A percentile compares a stretch with the other conserved stretches of the same genome.
Conservation (phyloP, 2,797 vertebrate species). For the Carapus acus region DNA sequence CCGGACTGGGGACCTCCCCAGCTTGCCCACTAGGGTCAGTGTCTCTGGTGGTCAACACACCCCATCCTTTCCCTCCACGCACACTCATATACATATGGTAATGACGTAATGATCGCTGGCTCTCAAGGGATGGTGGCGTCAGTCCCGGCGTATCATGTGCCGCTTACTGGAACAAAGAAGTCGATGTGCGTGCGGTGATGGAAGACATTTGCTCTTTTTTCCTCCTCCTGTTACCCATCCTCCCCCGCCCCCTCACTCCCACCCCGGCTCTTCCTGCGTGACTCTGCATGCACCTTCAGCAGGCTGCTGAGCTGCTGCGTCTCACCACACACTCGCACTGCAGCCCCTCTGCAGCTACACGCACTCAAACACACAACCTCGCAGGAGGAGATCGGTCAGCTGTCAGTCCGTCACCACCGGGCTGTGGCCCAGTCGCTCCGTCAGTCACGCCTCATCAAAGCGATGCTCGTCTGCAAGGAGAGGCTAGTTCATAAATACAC, state of each 20-base stretch:
- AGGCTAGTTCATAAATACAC: too few relatives aligned
- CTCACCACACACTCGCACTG: too few relatives aligned
- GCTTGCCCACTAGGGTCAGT: too few relatives aligned
- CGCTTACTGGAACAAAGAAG: slow-evolving; percentile 50
- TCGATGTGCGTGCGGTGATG: slow-evolving; percentile 12
- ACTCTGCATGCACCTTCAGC: slow-evolving; percentile 48
- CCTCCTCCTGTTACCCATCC: not conserved
- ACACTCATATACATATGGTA: slow-evolving; percentile 42
- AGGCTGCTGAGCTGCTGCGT: slow-evolving; percentile 40
- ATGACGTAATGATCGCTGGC: slow-evolving; percentile 48
- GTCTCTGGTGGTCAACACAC: slow-evolving; percentile 48
- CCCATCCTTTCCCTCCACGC: not conserved
- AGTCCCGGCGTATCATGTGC: slow-evolving; percentile 32
- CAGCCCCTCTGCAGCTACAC: too few relatives aligned
- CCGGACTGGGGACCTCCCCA: too few relatives aligned
- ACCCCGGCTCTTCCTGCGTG: slow-evolving; percentile 49
- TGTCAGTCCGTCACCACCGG: too few relatives aligned
- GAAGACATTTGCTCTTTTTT: not conserved
- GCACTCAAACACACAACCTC: too few relatives aligned
- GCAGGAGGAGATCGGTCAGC: too few relatives aligned
- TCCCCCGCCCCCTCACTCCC: slow-evolving; percentile 5
- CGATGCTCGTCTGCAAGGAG: too few relatives aligned
- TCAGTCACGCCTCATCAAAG: too few relatives aligned
- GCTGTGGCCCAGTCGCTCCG: too few relatives aligned
- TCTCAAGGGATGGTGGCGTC: slow-evolving; percentile 58